Evolutionary conservation across 2,888 invertebrate species (phyloP), one percentile per base, ranked within the genome.

Genomic region (Mesorhabditis belari): DNA sequence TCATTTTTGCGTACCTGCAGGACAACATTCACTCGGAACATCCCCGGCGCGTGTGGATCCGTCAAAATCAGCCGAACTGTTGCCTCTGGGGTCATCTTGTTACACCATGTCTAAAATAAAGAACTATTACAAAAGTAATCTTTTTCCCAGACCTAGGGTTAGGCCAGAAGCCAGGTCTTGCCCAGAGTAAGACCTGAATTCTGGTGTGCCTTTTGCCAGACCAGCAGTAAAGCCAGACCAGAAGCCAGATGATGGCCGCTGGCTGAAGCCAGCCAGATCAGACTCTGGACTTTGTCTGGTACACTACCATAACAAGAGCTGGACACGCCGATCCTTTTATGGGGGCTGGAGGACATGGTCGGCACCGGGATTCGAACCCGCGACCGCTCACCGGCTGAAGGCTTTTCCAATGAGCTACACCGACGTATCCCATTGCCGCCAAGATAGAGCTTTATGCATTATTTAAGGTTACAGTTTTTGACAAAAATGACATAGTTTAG

Each of bases 41-140:
- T 60, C 29, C 76, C 74, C 9, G 79, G 79, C 0, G 80, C 69
- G 52, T 79, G 79, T 5, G 79, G 77, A 60, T 79, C 79, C 5
- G 75, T 75, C 27, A 80, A 64, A 6, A 79, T 66, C 35, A 73
- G 69, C 5, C 75, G 66, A 27, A 76, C 72, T 21, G 66, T 52
- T n/a, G 77, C 66, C 61, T 77, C 76, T 1, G 72, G 66, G 35
- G 75, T 77, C 53, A 73, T 69, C 27, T 73, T 70, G 26, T 77
- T 77, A 60, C 79, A 79, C 79, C 79, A 79, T 4, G 70, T 72
- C 69, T 75, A 59, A 19, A 73, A 65, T 9, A 28, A 21, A n/a
- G n/a, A n/a, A n/a, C n/a, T n/a, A n/a, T n/a, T n/a, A n/a, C n/a
- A n/a, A n/a, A n/a, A n/a, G n/a, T n/a, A n/a, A n/a, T n/a, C n/a